A percentile compares a stretch with the other conserved stretches of the same genome.
These are phyloP conservation scores for Trididemnum nubilum DNA, from an alignment of 23 tunicate genomes.

Conservation along the genomic window DNA sequence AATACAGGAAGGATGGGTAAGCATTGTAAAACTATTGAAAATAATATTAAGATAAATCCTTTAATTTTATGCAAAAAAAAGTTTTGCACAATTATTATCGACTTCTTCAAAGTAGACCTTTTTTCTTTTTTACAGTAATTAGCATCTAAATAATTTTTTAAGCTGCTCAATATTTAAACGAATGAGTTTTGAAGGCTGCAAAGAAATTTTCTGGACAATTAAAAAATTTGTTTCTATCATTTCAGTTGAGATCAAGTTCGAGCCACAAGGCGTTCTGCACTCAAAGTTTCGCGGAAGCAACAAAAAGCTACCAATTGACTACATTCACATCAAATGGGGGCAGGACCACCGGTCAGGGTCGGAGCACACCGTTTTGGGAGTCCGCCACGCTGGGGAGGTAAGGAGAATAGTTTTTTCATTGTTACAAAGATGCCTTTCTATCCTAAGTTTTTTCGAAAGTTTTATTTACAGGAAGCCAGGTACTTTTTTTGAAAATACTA, in stretches of 20 bases:
- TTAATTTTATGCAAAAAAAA: not conserved
- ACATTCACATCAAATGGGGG: constrained; percentile 29
- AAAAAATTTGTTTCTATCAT: not conserved
- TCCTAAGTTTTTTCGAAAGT: too few relatives aligned
- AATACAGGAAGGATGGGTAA: constrained; percentile 30
- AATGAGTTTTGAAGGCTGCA: too few relatives aligned
- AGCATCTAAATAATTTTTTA: too few relatives aligned
- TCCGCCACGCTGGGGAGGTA: constrained; percentile 32
- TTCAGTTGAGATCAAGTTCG: constrained; percentile 37
- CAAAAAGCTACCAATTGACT: constrained; percentile 8
- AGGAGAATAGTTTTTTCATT: not conserved
- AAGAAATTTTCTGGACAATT: not conserved
- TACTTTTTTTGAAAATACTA: too few relatives aligned
- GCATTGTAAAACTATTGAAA: not conserved
- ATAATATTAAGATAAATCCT: too few relatives aligned
- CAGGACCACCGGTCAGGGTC: not conserved
- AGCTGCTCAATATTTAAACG: too few relatives aligned
- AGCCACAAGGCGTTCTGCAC: constrained; percentile 12
- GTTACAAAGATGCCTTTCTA: not conserved
- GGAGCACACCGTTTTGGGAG: constrained; percentile 21
- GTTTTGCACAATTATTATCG: not conserved
- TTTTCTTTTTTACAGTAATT: too few relatives aligned
- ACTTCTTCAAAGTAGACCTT: not conserved
- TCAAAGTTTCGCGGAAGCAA: not conserved
- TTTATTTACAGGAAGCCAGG: too few relatives aligned